These are phyloP conservation scores for Chlorocebus sabaeus DNA, from an alignment of 2,113 vertebrate genomes.

Conservation along the genomic window DNA sequence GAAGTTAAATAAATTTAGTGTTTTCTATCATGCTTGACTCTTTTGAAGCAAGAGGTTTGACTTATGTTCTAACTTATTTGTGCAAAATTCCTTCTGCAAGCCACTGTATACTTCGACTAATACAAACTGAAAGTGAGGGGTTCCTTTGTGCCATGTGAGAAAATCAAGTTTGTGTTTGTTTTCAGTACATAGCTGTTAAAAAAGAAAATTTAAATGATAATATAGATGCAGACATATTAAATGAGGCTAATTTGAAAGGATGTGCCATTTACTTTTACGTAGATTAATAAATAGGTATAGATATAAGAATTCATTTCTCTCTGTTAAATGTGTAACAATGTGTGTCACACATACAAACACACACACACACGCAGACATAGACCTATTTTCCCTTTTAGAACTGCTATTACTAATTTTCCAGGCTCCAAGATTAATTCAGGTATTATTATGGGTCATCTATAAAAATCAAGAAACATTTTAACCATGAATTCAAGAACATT, in stretches of 20 bases:
- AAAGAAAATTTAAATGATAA: not conserved
- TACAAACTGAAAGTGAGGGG: not conserved
- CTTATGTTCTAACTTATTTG: not conserved
- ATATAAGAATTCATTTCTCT: not conserved
- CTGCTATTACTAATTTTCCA: not conserved
- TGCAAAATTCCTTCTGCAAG: not conserved
- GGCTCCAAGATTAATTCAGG: not conserved
- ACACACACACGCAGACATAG: fast-evolving
- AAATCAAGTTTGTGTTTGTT: not conserved
- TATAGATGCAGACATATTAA: not conserved
- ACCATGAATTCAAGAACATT: not conserved
- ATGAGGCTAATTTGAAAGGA: not conserved
- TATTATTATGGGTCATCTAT: not conserved
- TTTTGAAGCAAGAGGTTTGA: not conserved
- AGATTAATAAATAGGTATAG: not conserved
- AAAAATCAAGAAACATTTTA: slow-evolving; percentile 1
- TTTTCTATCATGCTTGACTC: not conserved
- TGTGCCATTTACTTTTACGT: not conserved
- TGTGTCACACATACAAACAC: not conserved
- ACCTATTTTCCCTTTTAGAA: not conserved
- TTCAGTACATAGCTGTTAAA: not conserved
- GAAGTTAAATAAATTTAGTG: not conserved
- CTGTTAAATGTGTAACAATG: not conserved
- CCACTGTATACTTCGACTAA: not conserved
- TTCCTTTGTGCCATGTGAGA: not conserved